phyloP scores from a whole-genome alignment of 1,140 invertebrate genomes.

The Euura lappo region DNA sequence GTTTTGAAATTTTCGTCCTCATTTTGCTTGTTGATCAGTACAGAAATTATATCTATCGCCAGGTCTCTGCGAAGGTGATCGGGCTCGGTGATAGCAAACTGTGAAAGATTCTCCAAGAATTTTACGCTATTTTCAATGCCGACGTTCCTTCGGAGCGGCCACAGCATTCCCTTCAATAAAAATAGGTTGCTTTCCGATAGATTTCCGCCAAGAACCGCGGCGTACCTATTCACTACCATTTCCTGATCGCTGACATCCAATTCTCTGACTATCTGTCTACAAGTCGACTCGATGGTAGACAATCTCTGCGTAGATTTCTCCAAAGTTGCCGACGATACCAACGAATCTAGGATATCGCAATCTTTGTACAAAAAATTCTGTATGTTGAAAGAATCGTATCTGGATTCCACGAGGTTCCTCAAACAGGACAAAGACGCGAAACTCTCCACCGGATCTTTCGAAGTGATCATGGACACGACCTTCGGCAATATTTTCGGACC shows the following conservation, averaged over 20 bases:
- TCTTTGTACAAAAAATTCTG: constrained; percentile 42
- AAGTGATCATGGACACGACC: constrained; percentile 34
- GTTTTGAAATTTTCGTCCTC: constrained; percentile 19
- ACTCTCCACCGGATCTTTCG: constrained; percentile 28
- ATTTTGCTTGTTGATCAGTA: constrained; percentile 44
- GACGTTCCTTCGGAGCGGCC: constrained; percentile 34
- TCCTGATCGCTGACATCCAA: constrained; percentile 22
- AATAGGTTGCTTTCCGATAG: constrained; percentile 31
- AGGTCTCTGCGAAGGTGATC: constrained; percentile 21
- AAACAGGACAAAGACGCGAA: constrained; percentile 41
- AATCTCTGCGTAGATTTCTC: background rate
- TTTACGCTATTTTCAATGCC: constrained; percentile 22
- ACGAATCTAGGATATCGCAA: constrained; percentile 29
- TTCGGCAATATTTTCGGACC: constrained; percentile 40
- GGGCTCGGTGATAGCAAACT: constrained; percentile 27
- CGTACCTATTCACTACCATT: constrained; percentile 39
- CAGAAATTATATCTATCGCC: constrained; percentile 36
- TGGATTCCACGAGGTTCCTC: constrained; percentile 34
- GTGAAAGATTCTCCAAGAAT: constrained; percentile 32
- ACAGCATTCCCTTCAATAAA: constrained; percentile 39
- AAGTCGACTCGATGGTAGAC: constrained; percentile 20
- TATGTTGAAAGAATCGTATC: constrained; percentile 35
- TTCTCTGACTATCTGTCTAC: constrained; percentile 24
- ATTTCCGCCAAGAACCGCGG: constrained; percentile 27
- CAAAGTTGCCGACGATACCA: background rate